phyloP scores from a whole-genome alignment of 2,113 vertebrate genomes.

The Oreochromis niloticus region DNA sequence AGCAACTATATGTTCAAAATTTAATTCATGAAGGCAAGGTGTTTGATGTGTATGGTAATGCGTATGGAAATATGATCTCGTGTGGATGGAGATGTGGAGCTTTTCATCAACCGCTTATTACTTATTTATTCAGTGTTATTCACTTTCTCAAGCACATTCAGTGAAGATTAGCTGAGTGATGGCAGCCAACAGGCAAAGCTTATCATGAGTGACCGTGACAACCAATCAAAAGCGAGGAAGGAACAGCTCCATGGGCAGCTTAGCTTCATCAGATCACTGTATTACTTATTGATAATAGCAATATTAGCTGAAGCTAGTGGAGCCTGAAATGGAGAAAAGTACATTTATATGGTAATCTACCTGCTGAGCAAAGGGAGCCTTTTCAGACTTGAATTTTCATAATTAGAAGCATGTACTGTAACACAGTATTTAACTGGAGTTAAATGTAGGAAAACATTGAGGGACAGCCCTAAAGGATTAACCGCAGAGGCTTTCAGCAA shows the following conservation, averaged over 20 bases:
- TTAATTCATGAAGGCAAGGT: background rate
- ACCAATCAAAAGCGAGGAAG: background rate
- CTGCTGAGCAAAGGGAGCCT: background rate
- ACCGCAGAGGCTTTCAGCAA: background rate
- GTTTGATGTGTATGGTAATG: background rate
- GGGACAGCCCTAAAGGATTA: background rate
- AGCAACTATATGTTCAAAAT: background rate
- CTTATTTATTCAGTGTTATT: background rate
- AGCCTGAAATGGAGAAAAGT: background rate
- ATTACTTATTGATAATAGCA: background rate
- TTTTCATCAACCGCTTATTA: background rate
- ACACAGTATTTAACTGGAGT: background rate
- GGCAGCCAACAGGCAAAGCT: background rate
- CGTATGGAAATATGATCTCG: background rate
- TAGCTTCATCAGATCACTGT: background rate
- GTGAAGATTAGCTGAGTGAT: background rate
- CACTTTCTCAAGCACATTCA: background rate
- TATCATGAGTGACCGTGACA: conserved; percentile 6
- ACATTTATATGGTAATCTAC: background rate
- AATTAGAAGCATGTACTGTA: background rate
- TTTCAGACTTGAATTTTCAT: background rate
- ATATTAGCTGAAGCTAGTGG: background rate
- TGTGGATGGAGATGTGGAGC: background rate
- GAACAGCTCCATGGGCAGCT: background rate
- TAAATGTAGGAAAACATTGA: background rate